Evolutionary conservation across 2,888 invertebrate species (phyloP).

Genomic region (Zaprionus obscuricornis): DNA sequence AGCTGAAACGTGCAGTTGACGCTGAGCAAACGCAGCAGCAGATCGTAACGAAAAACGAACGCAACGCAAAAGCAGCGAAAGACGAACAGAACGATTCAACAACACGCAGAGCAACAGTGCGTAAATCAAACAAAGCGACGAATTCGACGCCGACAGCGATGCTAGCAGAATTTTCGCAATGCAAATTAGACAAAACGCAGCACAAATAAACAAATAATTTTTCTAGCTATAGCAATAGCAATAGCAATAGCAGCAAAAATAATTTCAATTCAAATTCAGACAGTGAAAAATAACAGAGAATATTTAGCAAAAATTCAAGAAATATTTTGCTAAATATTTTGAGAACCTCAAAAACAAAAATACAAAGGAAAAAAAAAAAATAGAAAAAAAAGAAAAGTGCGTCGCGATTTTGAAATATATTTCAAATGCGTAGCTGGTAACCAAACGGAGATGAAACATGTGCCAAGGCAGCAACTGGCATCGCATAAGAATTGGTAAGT

Average conservation of each 20-base stretch:
- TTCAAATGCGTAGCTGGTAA: conserved; percentile 8
- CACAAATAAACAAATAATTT: conserved; percentile 72
- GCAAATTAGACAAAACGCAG: conserved; percentile 64
- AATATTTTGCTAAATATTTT: conserved; percentile 66
- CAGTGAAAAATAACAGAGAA: conserved; percentile 69
- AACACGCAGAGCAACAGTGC: conserved; percentile 38
- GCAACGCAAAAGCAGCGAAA: conserved; percentile 13
- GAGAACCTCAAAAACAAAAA: conserved; percentile 66
- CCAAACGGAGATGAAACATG: conserved; percentile 18
- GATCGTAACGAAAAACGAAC: not conserved
- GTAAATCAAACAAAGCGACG: conserved; percentile 21
- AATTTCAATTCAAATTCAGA: conserved; percentile 39
- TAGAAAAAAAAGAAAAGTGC: conserved; percentile 41
- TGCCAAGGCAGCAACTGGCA: conserved; percentile 30
- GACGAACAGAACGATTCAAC: conserved; percentile 1
- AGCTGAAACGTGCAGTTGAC: conserved; percentile 77
- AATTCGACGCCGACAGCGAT: conserved; percentile 7
- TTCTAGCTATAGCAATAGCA: conserved; percentile 19
- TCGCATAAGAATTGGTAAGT: conserved; percentile 47
- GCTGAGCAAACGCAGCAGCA: conserved; percentile 29
- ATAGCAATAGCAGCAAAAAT: conserved; percentile 40
- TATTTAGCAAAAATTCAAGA: conserved; percentile 36
- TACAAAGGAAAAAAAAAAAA: conserved; percentile 26
- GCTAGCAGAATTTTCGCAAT: conserved; percentile 51
- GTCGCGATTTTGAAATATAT: conserved; percentile 45